phyloP scores from a whole-genome alignment of 2,888 invertebrate species.

The Drosophila cyrtoloma region DNA sequence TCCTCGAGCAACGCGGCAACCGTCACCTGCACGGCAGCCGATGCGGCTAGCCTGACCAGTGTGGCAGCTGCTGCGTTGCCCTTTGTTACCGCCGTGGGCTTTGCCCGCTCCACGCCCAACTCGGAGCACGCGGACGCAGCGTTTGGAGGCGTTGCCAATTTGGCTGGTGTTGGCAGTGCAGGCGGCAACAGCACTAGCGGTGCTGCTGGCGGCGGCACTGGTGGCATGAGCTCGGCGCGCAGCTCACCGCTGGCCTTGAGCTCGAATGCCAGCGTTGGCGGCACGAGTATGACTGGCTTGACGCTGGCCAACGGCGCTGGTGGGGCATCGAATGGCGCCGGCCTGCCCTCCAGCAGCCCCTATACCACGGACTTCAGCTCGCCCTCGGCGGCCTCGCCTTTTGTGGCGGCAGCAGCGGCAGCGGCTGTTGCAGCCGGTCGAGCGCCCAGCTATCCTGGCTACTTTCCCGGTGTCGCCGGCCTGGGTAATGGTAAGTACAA shows the following conservation, averaged over 20 bases:
- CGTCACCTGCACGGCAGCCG: slow-evolving; percentile 75
- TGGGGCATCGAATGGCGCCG: slow-evolving; percentile 78
- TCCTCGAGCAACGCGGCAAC: slow-evolving; percentile 78
- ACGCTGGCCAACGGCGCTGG: slow-evolving; percentile 79
- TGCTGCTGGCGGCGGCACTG: slow-evolving; percentile 62
- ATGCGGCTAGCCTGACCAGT: slow-evolving; percentile 72
- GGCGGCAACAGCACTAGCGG: slow-evolving; percentile 61
- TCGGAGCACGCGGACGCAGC: slow-evolving; percentile 81
- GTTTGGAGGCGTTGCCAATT: slow-evolving; percentile 75
- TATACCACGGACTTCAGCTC: slow-evolving; percentile 84
- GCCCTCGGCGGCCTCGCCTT: slow-evolving; percentile 84
- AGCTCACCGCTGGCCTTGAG: slow-evolving; percentile 84
- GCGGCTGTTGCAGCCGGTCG: slow-evolving; percentile 77
- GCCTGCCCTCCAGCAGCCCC: slow-evolving; percentile 83
- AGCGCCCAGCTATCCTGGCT: slow-evolving; percentile 83
- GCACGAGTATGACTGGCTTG: slow-evolving; percentile 77
- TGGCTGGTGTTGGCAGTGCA: slow-evolving; percentile 63
- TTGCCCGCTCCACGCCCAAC: slow-evolving; percentile 84
- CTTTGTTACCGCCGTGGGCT: slow-evolving; percentile 78
- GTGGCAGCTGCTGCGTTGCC: slow-evolving; percentile 79
- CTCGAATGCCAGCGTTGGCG: slow-evolving; percentile 81
- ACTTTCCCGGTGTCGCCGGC: slow-evolving; percentile 82
- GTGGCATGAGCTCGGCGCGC: slow-evolving; percentile 83
- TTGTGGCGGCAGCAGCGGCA: slow-evolving; percentile 82
- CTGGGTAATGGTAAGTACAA: slow-evolving; percentile 82